These are phyloP conservation scores for Melanaphis sacchari DNA, from an alignment of 1,140 invertebrate genomes.

Conservation along the genomic window DNA sequence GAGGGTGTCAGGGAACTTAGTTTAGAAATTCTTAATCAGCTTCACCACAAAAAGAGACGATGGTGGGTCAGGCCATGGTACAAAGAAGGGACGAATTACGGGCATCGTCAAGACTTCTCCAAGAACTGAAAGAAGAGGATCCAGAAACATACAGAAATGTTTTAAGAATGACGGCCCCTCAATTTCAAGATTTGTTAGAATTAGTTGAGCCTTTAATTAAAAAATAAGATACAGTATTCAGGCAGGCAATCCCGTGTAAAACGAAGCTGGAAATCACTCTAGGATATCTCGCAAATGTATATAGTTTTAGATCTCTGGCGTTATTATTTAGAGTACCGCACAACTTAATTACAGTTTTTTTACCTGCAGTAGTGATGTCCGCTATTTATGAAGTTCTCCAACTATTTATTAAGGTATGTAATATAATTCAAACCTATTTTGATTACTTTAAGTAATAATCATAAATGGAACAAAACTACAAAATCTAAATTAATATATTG, in stretches of 20 bases:
- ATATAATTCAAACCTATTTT: neutral
- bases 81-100: neutral
- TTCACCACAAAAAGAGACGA: too few relatives aligned
- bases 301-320: constrained; percentile 60
- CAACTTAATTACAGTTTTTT: neutral
- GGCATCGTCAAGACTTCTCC: neutral
- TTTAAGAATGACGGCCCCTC: constrained; percentile 59
- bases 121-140: constrained; percentile 18
- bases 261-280: constrained; percentile 61
- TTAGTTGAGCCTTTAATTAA: constrained; percentile 57
- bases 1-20: too few relatives aligned
- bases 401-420: constrained; percentile 7
- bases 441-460: neutral
- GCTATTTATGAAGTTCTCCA: constrained; percentile 48
- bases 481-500: too few relatives aligned
- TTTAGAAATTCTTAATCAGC: too few relatives aligned
- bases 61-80: too few relatives aligned
- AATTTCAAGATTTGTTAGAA: constrained; percentile 60
- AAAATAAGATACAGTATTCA: constrained; percentile 60
- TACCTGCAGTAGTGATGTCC: constrained; percentile 59
- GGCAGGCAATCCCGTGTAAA: constrained; percentile 59
- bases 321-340: constrained; percentile 61
- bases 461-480: too few relatives aligned
- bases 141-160: constrained; percentile 51
- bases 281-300: constrained; percentile 61